Evolutionary conservation across 2,797 vertebrate genomes (phyloP).

Genomic region (Argyrosomus regius): DNA sequence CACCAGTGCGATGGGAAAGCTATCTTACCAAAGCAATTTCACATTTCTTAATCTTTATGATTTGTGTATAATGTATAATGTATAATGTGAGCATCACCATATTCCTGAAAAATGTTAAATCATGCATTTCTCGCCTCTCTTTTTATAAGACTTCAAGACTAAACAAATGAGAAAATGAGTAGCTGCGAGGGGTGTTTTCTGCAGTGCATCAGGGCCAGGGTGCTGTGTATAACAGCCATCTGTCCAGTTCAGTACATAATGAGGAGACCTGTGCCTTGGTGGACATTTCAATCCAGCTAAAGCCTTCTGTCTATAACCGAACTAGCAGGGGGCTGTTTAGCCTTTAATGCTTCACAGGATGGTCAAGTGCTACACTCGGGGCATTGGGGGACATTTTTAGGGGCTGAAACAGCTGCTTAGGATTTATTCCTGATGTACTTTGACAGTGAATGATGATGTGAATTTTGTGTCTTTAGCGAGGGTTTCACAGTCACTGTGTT

Average conservation of each 20-base stretch:
- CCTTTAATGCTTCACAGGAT: constrained; percentile 23
- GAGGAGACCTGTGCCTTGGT: constrained; percentile 41
- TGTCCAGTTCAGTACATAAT: constrained; percentile 49
- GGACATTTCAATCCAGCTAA: constrained; percentile 40
- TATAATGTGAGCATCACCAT: neutral
- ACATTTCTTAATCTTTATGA: neutral
- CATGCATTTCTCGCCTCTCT: neutral
- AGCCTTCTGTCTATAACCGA: constrained; percentile 14
- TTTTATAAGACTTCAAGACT: constrained; percentile 9
- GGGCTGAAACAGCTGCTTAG: constrained; percentile 26
- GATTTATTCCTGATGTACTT: constrained; percentile 6
- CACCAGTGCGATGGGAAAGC: neutral
- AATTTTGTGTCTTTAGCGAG: neutral
- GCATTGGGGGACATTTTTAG: neutral
- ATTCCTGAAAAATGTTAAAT: constrained; percentile 3
- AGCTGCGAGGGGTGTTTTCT: constrained; percentile 9
- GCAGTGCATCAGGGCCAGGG: constrained; percentile 30
- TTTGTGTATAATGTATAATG: neutral
- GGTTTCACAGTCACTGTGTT: neutral
- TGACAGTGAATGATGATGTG: constrained; percentile 16
- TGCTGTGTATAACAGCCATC: constrained; percentile 61
- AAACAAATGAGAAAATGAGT: constrained; percentile 32
- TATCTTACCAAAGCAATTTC: neutral
- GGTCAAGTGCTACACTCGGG: constrained; percentile 4
- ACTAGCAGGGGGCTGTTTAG: constrained; percentile 17